Evolutionary conservation across 2,888 invertebrate genomes (phyloP), one percentile per base, ranked within the genome.

Genomic region (Caenorhabditis uteleia): DNA sequence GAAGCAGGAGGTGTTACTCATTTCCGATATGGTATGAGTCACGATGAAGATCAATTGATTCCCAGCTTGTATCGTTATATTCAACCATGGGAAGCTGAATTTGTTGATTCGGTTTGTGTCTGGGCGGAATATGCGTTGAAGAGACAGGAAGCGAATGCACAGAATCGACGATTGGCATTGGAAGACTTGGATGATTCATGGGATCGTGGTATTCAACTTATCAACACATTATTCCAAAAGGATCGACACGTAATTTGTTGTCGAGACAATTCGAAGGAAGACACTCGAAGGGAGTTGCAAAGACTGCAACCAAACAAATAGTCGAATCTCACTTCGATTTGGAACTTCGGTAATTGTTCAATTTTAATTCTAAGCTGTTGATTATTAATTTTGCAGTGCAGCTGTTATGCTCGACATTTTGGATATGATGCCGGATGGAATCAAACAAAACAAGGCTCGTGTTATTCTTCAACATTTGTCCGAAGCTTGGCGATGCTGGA

Each of bases 371-470:
- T 36, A 6, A n/a, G 18, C n/a, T 36, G 7, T 12, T 16, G 6
- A 36, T 10, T 36, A 5, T 36, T n/a, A n/a, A 6, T 36, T 49
- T 65, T 77, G 51, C 51, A 78, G 78, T 8, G 83, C 83, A 10
- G 79, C 82, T 80, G 86, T 88, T 18, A 89, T 89, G 89, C 89
- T 89, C 81, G 98, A 99, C 83, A 99, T 99, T 73, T 91, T 99
- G n/a, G 98, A 99, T 83, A 99, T 99, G 98, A 99, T 99, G 98
- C 98, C 98, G 0, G 98, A 98, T 85, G 98, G 98, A 70, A 98
- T 99, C 84, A 99, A 99, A 84, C 98, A 98, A 85, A 98, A 98
- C 86, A 99, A 99, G 85, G 98, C 98, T 0, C 88, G 97, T 75
- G 97, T 97, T 3, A 99, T 99, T 78, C 87, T 99, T 77, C 98